These are phyloP conservation scores for Drosophila biarmipes DNA, from an alignment of 1,140 invertebrate genomes.

Conservation along the genomic window DNA sequence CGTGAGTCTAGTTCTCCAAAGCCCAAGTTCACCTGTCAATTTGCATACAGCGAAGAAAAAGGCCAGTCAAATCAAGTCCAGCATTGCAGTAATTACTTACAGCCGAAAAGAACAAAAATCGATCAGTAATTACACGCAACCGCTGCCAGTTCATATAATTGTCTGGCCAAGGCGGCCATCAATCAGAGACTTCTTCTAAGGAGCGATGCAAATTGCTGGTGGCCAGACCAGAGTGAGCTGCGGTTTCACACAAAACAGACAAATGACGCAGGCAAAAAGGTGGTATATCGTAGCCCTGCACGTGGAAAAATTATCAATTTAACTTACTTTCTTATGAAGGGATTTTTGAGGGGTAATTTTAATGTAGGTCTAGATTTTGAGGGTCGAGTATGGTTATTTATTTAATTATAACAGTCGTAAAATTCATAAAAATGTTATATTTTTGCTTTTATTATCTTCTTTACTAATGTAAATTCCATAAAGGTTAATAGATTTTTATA, in stretches of 20 bases:
- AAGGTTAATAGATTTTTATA: too few relatives aligned
- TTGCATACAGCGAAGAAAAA: conserved; percentile 16
- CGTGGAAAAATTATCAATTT: background rate
- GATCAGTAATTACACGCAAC: conserved; percentile 48
- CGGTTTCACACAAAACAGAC: conserved; percentile 77
- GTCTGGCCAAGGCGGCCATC: conserved; percentile 40
- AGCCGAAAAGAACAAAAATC: conserved; percentile 28
- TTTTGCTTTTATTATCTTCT: too few relatives aligned
- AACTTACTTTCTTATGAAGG: background rate
- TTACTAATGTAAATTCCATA: too few relatives aligned
- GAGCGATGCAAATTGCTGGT: conserved; percentile 60
- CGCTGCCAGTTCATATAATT: conserved; percentile 45
- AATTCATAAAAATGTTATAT: too few relatives aligned
- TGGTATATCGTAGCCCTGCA: conserved; percentile 14
- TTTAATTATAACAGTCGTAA: too few relatives aligned
- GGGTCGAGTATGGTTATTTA: too few relatives aligned
- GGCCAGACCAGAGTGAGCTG: conserved; percentile 41
- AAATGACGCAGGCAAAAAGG: conserved; percentile 58
- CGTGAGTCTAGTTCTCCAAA: conserved; percentile 20
- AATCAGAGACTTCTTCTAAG: conserved; percentile 30
- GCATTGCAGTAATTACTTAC: conserved; percentile 38
- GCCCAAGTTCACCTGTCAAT: conserved; percentile 29
- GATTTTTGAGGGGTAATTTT: background rate
- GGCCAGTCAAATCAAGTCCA: conserved; percentile 15
- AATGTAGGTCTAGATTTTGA: too few relatives aligned